Evolutionary conservation across 1,140 invertebrate species (phyloP).

Genomic region (Phenacoccus solenopsis): DNA sequence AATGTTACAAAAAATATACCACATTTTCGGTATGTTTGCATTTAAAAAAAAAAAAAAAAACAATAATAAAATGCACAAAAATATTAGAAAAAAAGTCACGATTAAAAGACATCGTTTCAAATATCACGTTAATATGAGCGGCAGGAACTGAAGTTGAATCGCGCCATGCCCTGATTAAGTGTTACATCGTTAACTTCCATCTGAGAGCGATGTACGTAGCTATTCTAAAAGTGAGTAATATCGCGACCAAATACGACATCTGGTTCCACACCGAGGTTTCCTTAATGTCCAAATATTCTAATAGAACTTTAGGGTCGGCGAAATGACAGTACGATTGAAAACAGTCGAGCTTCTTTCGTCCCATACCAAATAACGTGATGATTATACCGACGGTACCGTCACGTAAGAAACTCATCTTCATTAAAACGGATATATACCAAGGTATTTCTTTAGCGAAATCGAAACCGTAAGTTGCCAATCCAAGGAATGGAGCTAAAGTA

Average conservation of each 20-base stretch:
- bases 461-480: constrained; percentile 49
- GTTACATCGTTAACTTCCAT: constrained; percentile 22
- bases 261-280: constrained; percentile 22
- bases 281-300: constrained; percentile 28
- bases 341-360: constrained; percentile 41
- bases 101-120: too few relatives aligned
- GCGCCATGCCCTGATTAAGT: too few relatives aligned
- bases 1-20: too few relatives aligned
- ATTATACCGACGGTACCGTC: constrained; percentile 46
- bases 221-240: constrained; percentile 24
- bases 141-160: too few relatives aligned
- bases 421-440: constrained; percentile 40
- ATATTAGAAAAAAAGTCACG: too few relatives aligned
- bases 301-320: constrained; percentile 26
- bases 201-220: constrained; percentile 26
- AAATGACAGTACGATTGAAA: constrained; percentile 30
- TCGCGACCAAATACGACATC: constrained; percentile 23
- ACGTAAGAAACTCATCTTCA: constrained; percentile 48
- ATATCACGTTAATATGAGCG: too few relatives aligned
- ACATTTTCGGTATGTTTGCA: too few relatives aligned
- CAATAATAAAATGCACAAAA: too few relatives aligned
- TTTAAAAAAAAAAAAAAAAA: too few relatives aligned
- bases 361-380: constrained; percentile 45
- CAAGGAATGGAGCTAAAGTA: constrained; percentile 46
- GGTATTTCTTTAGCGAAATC: constrained; percentile 48